Percentiles rank a stretch among this genome's conserved stretches.
Evolutionary conservation across 2,113 vertebrate species (phyloP).

Genomic region (Ia io): DNA sequence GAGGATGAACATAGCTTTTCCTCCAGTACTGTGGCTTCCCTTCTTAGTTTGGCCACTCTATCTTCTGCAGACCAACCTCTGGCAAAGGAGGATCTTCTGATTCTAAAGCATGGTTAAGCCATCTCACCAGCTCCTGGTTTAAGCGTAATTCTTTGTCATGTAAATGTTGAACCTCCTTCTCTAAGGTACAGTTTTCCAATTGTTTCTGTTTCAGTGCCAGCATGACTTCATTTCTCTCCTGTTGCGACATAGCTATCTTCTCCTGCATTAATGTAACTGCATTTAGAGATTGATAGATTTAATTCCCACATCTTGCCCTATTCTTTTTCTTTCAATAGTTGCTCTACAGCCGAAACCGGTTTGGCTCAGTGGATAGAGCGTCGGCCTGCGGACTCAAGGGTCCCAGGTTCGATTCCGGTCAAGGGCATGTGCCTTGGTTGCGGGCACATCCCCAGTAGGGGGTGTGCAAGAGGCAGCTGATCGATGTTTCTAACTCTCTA

Average conservation of each 20-base stretch:
- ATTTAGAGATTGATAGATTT: slow-evolving; percentile 93
- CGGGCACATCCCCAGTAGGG: no score
- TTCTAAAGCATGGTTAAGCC: slow-evolving; percentile 91
- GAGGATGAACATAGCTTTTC: slow-evolving; percentile 87
- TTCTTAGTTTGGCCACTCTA: slow-evolving; percentile 84
- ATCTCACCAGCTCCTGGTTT: slow-evolving; percentile 78
- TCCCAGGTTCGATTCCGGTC: no score
- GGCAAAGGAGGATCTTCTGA: slow-evolving; percentile 89
- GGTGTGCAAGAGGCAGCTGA: no score
- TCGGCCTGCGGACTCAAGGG: no score
- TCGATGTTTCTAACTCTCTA: no score
- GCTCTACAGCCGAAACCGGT: slow-evolving; percentile 92
- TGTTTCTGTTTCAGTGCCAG: slow-evolving; percentile 95
- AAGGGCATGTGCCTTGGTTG: no score
- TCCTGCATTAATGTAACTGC: slow-evolving; percentile 94
- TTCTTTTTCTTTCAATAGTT: slow-evolving; percentile 90
- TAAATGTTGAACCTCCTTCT: slow-evolving; percentile 81
- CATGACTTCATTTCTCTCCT: slow-evolving; percentile 92
- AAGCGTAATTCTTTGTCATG: no score
- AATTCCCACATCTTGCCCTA: slow-evolving; percentile 92
- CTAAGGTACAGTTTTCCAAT: slow-evolving; percentile 89
- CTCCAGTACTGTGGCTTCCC: slow-evolving; percentile 80
- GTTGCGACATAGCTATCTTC: slow-evolving; percentile 90
- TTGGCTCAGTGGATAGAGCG: no score
- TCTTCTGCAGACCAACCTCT: slow-evolving; percentile 88